Conservation (phyloP, 2,888 invertebrate species). For the Morinoia aosen region DNA sequence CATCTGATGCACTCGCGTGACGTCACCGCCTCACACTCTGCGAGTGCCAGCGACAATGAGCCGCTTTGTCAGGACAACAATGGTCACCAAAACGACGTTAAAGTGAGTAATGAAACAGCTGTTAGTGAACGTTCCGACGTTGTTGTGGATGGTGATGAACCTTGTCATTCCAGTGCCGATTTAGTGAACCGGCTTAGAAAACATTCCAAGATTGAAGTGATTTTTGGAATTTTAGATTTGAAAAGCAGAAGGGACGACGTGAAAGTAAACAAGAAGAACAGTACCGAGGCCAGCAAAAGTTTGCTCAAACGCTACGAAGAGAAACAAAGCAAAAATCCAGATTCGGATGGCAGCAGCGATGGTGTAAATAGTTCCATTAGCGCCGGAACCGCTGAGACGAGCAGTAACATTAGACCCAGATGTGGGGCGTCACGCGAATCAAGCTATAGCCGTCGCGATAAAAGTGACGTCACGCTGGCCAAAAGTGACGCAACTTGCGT, state of each 20-base stretch:
- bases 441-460: neutral
- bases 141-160: neutral
- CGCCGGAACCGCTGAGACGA: neutral
- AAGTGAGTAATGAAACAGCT: neutral
- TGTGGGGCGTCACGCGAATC: neutral
- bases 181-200: neutral
- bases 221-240: neutral
- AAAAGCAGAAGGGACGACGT: neutral
- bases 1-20: neutral
- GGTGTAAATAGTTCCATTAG: neutral
- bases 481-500: neutral
- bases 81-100: neutral
- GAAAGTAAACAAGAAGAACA: neutral
- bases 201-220: neutral
- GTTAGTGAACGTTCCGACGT: neutral
- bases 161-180: neutral
- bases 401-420: neutral
- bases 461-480: neutral
- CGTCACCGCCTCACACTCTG: neutral
- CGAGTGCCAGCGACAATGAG: neutral
- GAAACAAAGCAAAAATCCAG: neutral
- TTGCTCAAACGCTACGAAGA: neutral
- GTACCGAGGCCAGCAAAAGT: neutral
- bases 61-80: neutral
- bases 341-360: neutral